Base-by-base conservation (phyloP, 2,113 vertebrate species). In the Clarias magur region DNA sequence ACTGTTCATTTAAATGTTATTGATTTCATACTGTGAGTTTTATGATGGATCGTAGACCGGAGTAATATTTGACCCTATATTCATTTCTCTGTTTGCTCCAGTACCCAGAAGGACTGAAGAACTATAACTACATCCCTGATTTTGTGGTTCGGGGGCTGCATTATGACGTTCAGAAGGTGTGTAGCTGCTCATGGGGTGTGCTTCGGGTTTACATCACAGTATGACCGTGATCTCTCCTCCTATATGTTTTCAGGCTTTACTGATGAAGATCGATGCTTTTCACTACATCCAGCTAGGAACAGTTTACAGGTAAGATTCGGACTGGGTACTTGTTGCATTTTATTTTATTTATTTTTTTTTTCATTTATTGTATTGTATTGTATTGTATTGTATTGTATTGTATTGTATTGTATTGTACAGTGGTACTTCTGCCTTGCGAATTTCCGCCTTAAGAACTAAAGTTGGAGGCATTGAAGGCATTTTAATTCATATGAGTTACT, bases 211-310 rank as follows among this genome's bases (percentile, higher is more conserved):
- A 15, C 21, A 4, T 80, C 17, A 17, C 4, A 25, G 57, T 9
- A 6, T 86, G 48, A 84, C 48, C 25, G 30, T 8, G 23, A 25
- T 57, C 11, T 65, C n/a, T 79, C 34, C 2, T 48, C 34, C 2
- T 48, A 48, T 1, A 48, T 48, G 59, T 30, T 56, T 42, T 85
- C 89, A 99, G 98, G 98, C 96, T 0, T 93, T 99, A 85, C 92
- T 99, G 93, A 99, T 99, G 98, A 99, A 99, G 96, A 99, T 99
- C 0, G 98, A 99, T 93, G 97, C 98, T 67, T 99, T 99, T 93
- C 98, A 99, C 93, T 99, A 99, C 86, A 99, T 99, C 92, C 98
- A 99, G 88, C 95, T 91, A 91, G 97, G 95, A 80, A 91, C 95
- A 42, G 95, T 96, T 5, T 96, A 96, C 93, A 95, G 94, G 94